These are phyloP conservation scores for Nymphalis polychloros DNA, from an alignment of 2,888 invertebrate species.

Conservation along the genomic window DNA sequence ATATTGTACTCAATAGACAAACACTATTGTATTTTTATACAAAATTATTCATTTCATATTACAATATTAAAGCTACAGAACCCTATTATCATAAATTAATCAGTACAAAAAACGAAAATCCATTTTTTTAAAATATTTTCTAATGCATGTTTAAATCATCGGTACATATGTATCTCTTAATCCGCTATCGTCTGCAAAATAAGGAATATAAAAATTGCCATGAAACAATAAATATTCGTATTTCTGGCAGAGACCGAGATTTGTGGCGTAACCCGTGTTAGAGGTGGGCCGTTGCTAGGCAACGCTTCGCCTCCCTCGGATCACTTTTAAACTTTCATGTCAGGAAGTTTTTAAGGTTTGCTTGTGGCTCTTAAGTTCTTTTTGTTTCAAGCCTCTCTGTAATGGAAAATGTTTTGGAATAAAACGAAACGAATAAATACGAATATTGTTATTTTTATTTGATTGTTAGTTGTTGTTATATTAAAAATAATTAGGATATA, in stretches of 20 bases:
- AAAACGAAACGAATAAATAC: conserved; percentile 8
- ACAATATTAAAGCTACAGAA: too few species aligned
- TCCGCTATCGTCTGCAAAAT: conserved; percentile 38
- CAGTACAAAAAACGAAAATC: too few species aligned
- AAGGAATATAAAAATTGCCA: conserved; percentile 44
- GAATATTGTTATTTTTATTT: conserved; percentile 6
- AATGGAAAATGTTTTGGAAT: conserved; percentile 53
- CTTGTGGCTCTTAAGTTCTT: conserved; percentile 74
- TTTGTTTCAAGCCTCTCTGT: conserved; percentile 70
- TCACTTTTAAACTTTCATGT: conserved; percentile 82
- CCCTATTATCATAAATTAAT: too few species aligned
- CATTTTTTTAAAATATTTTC: background rate
- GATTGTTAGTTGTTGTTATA: background rate
- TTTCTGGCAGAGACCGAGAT: conserved; percentile 73
- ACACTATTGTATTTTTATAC: too few species aligned
- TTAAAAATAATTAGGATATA: too few species aligned
- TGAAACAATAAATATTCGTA: conserved; percentile 73
- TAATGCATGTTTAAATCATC: background rate
- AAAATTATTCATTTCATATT: too few species aligned
- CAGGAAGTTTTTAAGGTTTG: conserved; percentile 80
- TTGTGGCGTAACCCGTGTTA: conserved; percentile 61
- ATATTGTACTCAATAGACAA: too few species aligned
- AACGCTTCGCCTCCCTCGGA: conserved; percentile 63
- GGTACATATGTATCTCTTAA: background rate
- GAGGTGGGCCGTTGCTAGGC: conserved; percentile 71